A percentile compares a stretch with the other conserved stretches of the same genome.
phyloP scores from a whole-genome alignment of 2,797 vertebrate genomes.

The Sitta carolinensis region DNA sequence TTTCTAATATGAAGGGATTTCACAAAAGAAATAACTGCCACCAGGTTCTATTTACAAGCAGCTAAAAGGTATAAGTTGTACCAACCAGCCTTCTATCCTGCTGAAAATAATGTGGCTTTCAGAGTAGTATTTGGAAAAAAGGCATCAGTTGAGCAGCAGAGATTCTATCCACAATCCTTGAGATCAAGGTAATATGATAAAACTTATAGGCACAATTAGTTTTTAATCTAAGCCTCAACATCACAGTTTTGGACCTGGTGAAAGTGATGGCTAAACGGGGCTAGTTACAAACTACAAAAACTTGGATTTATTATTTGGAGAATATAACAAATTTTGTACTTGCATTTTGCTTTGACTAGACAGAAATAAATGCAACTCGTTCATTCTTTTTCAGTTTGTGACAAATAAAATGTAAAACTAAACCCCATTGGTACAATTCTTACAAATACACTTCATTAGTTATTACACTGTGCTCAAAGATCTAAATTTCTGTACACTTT shows the following conservation, averaged over 20 bases:
- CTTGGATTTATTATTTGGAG: background rate
- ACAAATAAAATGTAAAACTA: background rate
- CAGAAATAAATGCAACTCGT: background rate
- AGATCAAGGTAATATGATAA: background rate
- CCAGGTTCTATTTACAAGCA: background rate
- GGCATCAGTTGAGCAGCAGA: background rate
- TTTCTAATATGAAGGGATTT: background rate
- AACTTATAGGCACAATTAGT: background rate
- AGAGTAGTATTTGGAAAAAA: background rate
- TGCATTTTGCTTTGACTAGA: background rate
- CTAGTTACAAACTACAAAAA: background rate
- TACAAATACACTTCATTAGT: background rate
- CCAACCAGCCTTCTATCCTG: background rate
- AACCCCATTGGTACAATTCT: background rate
- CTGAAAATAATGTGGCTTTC: background rate
- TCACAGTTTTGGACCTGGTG: fast-evolving
- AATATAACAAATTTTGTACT: background rate
- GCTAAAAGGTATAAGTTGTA: background rate
- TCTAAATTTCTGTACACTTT: background rate
- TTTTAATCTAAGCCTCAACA: background rate
- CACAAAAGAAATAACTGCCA: background rate
- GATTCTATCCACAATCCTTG: background rate
- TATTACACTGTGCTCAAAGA: background rate
- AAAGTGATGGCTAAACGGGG: background rate
- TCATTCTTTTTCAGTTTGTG: background rate